Evolutionary conservation across 2,797 vertebrate species (phyloP).

Genomic region (Leptoclinus maculatus): DNA sequence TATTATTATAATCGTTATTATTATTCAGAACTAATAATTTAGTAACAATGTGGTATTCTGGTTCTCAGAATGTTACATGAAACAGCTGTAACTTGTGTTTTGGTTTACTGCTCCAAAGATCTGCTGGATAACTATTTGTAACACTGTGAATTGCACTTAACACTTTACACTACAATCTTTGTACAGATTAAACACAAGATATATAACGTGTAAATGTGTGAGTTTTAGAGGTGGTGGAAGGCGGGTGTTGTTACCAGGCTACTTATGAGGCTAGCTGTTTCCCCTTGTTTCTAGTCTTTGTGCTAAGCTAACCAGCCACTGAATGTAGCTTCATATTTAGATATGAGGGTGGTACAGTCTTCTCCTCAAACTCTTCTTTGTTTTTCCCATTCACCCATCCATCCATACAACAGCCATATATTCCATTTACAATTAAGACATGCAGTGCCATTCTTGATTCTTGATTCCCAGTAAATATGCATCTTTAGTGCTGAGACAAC

Average conservation of each 20-base stretch:
- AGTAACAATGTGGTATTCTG: too few relatives aligned
- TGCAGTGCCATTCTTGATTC: not conserved
- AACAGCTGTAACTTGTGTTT: not conserved
- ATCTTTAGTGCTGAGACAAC: constrained; percentile 1
- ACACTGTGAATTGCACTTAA: not conserved
- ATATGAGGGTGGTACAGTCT: not conserved
- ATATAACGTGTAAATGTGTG: not conserved
- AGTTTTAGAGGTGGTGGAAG: not conserved
- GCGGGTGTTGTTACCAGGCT: not conserved
- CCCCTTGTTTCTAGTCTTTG: too few relatives aligned
- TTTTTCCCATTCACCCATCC: too few relatives aligned
- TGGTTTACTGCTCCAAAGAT: not conserved
- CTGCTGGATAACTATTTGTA: too few relatives aligned
- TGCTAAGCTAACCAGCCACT: too few relatives aligned
- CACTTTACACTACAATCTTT: not conserved
- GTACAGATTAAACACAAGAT: not conserved
- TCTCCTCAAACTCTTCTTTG: not conserved
- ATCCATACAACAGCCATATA: not conserved
- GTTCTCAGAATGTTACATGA: too few relatives aligned
- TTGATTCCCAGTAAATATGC: not conserved
- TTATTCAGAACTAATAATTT: too few relatives aligned
- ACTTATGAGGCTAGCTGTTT: not conserved
- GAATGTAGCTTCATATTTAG: not conserved
- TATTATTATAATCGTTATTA: too few relatives aligned
- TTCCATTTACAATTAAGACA: not conserved